Conservation (phyloP, 1,140 invertebrate species). For the Diplogasteroides magnus region DNA sequence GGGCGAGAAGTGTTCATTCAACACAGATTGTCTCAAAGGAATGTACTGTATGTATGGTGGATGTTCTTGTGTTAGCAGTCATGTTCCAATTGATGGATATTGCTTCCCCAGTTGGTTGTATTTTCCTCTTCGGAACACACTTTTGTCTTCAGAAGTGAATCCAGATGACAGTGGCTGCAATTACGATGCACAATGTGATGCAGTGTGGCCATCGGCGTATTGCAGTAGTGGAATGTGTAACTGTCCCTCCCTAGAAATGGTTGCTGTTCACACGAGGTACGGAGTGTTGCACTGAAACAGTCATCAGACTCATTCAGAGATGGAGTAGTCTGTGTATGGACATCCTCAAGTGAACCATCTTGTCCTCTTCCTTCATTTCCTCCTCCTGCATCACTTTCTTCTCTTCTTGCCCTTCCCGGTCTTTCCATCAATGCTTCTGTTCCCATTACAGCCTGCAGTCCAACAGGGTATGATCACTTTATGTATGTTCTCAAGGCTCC, state of each 20-base stretch:
- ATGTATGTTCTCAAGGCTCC: slow-evolving; percentile 1
- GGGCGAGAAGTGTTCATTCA: slow-evolving; percentile 30
- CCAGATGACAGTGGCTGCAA: slow-evolving; percentile 48
- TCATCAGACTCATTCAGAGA: slow-evolving; percentile 18
- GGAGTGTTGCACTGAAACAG: not conserved
- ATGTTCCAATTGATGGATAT: slow-evolving; percentile 30
- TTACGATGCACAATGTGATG: slow-evolving; percentile 47
- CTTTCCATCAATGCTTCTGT: slow-evolving; percentile 15
- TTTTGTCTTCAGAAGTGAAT: slow-evolving; percentile 45
- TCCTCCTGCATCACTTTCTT: slow-evolving; percentile 22
- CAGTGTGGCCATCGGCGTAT: slow-evolving; percentile 50
- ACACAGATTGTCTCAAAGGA: slow-evolving; percentile 35
- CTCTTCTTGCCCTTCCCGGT: slow-evolving; percentile 23
- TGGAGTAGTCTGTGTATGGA: slow-evolving; percentile 25
- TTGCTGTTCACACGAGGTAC: slow-evolving; percentile 26
- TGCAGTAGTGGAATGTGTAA: slow-evolving; percentile 44
- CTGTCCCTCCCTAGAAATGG: slow-evolving; percentile 34
- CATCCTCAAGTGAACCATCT: slow-evolving; percentile 14
- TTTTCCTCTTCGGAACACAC: not conserved
- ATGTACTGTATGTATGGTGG: slow-evolving; percentile 32
- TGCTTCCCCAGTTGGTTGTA: slow-evolving; percentile 32
- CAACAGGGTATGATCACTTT: slow-evolving; percentile 1
- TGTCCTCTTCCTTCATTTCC: slow-evolving; percentile 26
- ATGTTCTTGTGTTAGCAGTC: slow-evolving; percentile 29
- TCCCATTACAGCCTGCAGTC: slow-evolving; percentile 19